These are phyloP conservation scores for Hermodice carunculata DNA, from an alignment of 2,888 invertebrate genomes.

Conservation along the genomic window DNA sequence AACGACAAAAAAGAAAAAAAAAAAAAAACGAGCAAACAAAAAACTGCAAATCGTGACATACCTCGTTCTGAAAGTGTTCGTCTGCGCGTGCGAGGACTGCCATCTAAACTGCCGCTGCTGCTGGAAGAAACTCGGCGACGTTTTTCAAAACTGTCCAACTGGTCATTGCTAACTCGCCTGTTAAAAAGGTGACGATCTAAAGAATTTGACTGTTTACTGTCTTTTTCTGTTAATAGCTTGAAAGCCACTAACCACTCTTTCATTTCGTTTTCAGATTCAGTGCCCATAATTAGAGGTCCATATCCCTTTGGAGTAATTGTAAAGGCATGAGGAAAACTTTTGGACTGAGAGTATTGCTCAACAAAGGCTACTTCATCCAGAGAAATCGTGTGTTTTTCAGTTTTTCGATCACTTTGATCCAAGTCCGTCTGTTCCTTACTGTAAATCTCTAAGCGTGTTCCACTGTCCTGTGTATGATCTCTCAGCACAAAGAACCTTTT, in stretches of 20 bases:
- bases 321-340: conserved; percentile 11
- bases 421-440: conserved; percentile 1
- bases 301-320: conserved; percentile 6
- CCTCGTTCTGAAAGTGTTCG: too few species aligned
- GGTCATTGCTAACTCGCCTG: too few species aligned
- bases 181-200: too few species aligned
- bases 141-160: too few species aligned
- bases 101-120: too few species aligned
- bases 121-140: too few species aligned
- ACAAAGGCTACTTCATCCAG: conserved; percentile 7
- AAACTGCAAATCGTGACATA: too few species aligned
- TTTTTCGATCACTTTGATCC: background rate
- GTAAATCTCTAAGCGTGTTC: conserved; percentile 11
- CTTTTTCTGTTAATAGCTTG: conserved; percentile 4
- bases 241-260: conserved; percentile 12
- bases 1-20: too few species aligned
- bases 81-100: too few species aligned
- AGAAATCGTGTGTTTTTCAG: background rate
- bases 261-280: conserved; percentile 2
- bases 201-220: too few species aligned
- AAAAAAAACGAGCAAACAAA: too few species aligned
- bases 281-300: conserved; percentile 8
- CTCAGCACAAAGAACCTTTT: conserved; percentile 12
- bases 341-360: conserved; percentile 9
- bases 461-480: conserved; percentile 12